Percentiles rank a stretch among this genome's conserved stretches.
These are phyloP conservation scores for Pristionchus arcanus DNA, from an alignment of 2,888 invertebrate species.

Conservation along the genomic window DNA sequence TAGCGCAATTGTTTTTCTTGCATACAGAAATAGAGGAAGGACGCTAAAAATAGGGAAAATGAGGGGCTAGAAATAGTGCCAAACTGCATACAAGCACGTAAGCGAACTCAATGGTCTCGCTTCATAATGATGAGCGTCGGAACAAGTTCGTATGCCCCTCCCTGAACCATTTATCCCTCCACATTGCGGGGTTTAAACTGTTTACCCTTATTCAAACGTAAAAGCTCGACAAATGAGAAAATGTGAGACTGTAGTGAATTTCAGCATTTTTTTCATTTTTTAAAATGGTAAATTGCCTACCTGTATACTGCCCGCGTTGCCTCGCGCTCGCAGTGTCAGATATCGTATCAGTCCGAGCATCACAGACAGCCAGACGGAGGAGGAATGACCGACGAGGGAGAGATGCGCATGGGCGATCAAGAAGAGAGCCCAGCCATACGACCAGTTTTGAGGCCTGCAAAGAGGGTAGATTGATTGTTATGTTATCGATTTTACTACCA, in stretches of 20 bases:
- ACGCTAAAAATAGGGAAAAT: background rate
- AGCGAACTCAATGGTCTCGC: background rate
- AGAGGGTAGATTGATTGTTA: too few relatives aligned
- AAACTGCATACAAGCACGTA: background rate
- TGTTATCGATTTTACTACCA: too few relatives aligned
- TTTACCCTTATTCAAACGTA: too few relatives aligned
- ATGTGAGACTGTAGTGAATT: too few relatives aligned
- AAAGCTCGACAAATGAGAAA: too few relatives aligned
- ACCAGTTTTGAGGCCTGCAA: conserved; percentile 70
- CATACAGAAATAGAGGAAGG: background rate
- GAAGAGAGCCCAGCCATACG: conserved; percentile 78
- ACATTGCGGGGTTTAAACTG: too few relatives aligned
- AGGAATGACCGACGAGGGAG: conserved; percentile 75
- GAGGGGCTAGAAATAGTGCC: background rate
- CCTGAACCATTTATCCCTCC: background rate
- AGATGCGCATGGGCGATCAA: conserved; percentile 77
- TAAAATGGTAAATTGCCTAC: conserved; percentile 51
- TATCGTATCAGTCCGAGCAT: conserved; percentile 77
- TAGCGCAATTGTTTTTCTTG: background rate
- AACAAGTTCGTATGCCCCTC: too few relatives aligned
- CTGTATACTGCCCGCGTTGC: conserved; percentile 73
- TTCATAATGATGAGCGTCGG: background rate
- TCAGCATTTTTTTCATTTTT: too few relatives aligned
- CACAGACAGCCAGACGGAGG: conserved; percentile 78
- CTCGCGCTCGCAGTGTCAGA: conserved; percentile 74